Conservation (phyloP, 2,888 invertebrate species). For the Siphonodentalium dalli region DNA sequence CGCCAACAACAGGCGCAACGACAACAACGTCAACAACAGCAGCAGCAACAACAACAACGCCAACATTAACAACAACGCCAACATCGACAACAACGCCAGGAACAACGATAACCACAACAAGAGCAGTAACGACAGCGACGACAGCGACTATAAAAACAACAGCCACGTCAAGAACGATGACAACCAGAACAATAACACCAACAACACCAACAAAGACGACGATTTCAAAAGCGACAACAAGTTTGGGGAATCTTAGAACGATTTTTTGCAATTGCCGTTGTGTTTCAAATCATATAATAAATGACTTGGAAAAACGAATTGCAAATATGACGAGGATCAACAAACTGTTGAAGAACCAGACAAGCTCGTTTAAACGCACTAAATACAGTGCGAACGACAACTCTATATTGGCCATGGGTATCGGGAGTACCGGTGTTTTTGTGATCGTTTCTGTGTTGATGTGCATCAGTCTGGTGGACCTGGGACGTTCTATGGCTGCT, state of each 20-base stretch:
- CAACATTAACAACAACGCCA: slow-evolving; percentile 1
- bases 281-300: too few relatives aligned
- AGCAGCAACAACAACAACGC: not conserved
- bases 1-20: not conserved
- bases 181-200: not conserved
- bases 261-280: too few relatives aligned
- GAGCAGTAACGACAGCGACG: not conserved
- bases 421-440: too few relatives aligned
- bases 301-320: too few relatives aligned
- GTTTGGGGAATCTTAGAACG: not conserved
- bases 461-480: too few relatives aligned
- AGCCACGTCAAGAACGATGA: not conserved
- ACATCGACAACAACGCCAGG: not conserved
- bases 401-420: too few relatives aligned
- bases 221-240: not conserved
- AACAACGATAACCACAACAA: slow-evolving; percentile 4
- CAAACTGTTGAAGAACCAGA: too few relatives aligned
- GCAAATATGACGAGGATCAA: too few relatives aligned
- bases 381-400: too few relatives aligned
- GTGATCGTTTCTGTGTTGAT: too few relatives aligned
- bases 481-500: too few relatives aligned
- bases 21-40: not conserved
- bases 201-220: slow-evolving; percentile 4
- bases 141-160: not conserved
- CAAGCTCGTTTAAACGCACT: too few relatives aligned